Evolutionary conservation across 2,888 invertebrate genomes (phyloP).

Genomic region (Lamproptera curius): DNA sequence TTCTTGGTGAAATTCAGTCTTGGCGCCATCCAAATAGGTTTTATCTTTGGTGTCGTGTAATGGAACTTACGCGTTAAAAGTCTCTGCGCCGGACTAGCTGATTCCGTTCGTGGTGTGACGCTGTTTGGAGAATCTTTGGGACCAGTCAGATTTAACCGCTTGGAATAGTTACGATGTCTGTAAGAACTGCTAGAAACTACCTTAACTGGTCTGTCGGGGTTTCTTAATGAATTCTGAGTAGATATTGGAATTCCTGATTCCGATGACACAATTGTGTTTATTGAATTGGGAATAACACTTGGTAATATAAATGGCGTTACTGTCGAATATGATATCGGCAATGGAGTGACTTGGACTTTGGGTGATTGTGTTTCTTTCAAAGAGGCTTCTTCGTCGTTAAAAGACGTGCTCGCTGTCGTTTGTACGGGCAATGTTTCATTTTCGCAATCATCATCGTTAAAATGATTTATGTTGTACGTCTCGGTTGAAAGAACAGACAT

Average conservation of each 20-base stretch:
- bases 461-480: constrained; percentile 58
- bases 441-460: constrained; percentile 62
- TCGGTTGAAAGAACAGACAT: constrained; percentile 71
- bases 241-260: constrained; percentile 32
- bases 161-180: constrained; percentile 60
- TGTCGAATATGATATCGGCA: constrained; percentile 36
- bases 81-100: constrained; percentile 35
- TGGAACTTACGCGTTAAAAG: constrained; percentile 56
- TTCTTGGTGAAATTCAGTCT: constrained; percentile 47
- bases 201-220: constrained; percentile 47
- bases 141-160: constrained; percentile 54
- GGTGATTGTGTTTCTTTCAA: constrained; percentile 43
- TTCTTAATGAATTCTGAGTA: constrained; percentile 46
- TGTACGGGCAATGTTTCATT: constrained; percentile 49
- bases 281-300: constrained; percentile 23
- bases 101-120: constrained; percentile 50
- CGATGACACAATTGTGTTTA: constrained; percentile 26
- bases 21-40: constrained; percentile 66
- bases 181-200: constrained; percentile 42
- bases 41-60: constrained; percentile 58
- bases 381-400: constrained; percentile 46
- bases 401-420: constrained; percentile 48
- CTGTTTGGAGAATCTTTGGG: constrained; percentile 61
- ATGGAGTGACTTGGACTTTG: constrained; percentile 32
- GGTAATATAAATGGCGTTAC: constrained; percentile 33